These are phyloP conservation scores for Mus caroli DNA, from an alignment of 2,797 vertebrate genomes.

Conservation along the genomic window DNA sequence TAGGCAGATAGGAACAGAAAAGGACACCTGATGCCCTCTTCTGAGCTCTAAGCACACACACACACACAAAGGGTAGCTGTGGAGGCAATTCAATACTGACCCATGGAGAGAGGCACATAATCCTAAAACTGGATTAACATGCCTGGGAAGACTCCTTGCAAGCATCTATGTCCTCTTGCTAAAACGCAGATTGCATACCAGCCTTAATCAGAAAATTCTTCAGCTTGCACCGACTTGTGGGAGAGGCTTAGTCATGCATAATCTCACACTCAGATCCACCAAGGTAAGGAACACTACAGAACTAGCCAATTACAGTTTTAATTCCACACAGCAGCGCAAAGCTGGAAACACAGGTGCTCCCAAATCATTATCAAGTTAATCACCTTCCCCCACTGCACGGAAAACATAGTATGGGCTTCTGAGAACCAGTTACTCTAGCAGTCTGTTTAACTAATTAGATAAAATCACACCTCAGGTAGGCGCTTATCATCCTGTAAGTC, in stretches of 20 bases:
- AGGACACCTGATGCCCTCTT: not conserved
- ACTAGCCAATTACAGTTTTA: constrained; percentile 57
- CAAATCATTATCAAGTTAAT: constrained; percentile 68
- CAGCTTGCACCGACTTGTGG: constrained; percentile 69
- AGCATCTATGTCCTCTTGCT: constrained; percentile 58
- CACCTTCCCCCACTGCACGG: constrained; percentile 25
- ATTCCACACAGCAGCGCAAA: constrained; percentile 42
- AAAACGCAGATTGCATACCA: constrained; percentile 69
- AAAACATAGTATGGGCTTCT: constrained; percentile 52
- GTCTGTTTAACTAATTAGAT: constrained; percentile 50
- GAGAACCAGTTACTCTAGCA: not conserved
- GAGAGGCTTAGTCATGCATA: constrained; percentile 65
- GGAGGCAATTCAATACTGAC: constrained; percentile 35
- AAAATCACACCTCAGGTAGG: constrained; percentile 6
- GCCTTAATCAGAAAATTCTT: constrained; percentile 76
- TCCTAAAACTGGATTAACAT: constrained; percentile 71
- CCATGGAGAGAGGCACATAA: not conserved
- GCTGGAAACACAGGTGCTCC: constrained; percentile 61
- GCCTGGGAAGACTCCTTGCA: constrained; percentile 64
- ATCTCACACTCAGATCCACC: constrained; percentile 49
- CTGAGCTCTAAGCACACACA: not conserved
- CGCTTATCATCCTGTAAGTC: not conserved
- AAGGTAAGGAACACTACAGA: constrained; percentile 11
- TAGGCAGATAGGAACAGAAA: not conserved
- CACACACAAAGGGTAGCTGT: not conserved